Base-by-base conservation (phyloP, 2,797 vertebrate genomes). In the Arrhamphus sclerolepis region DNA sequence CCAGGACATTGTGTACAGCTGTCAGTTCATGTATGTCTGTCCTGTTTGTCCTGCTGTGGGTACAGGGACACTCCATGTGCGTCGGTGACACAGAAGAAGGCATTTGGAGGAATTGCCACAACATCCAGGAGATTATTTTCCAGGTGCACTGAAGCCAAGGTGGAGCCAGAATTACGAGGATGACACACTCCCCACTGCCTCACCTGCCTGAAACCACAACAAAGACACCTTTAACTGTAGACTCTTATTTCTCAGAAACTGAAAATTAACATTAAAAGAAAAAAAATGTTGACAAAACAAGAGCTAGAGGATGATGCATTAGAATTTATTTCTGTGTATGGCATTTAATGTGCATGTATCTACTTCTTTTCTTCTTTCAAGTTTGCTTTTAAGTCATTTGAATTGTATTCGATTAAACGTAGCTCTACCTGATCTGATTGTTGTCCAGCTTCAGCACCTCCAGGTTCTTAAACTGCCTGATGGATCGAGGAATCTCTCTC, bases 111-210 rank as follows among this genome's bases (percentile, higher is more conserved):
- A 66, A 94, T 92, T 39, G 29, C 67, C 43, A 80, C 78, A 22
- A 82, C 71, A 16, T 92, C 82, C 20, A 94, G 89, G 56, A 91
- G 79, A 72, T 94, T 95, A 73, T 94, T 91, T 85, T 95, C 94
- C 75, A 96, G 88, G 77, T 91, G 92, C 24, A 93, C 76, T 0
- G 89, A 89, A 63, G 90, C 59, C 80, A 95, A 87, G 4, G 77
- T 86, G 38, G 93, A 94, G 48, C 86, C 87, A 22, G 89, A 75
- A 61, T 91, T 87, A n/a, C 39, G 62, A 1, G 89, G 92, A 72
- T 94, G 93, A 76, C 94, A 95, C 66, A 95, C 81, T 16, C 89
- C 93, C 88, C 94, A 94, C 73, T 82, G 79, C 10, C 85, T 89
- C 65, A 95, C 54, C 3, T 85, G 70, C 79, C 94, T 95, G 82